Evolutionary conservation across 2,113 vertebrate species (phyloP).

Genomic region (Gopherus flavomarginatus): DNA sequence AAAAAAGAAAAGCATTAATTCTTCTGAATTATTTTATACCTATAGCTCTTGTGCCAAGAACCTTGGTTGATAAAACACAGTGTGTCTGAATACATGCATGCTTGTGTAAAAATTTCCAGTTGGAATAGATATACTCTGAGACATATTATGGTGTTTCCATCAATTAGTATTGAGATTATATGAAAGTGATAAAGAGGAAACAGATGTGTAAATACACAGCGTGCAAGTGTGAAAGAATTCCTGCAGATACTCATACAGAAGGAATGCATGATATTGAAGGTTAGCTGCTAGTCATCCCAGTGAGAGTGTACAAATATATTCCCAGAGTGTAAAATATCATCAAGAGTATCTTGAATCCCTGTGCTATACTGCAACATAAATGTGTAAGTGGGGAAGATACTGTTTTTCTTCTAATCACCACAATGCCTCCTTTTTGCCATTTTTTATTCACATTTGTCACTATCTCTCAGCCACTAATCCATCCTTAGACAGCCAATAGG

Average conservation of each 20-base stretch:
- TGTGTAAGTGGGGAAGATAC: neutral
- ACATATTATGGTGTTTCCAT: neutral
- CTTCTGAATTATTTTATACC: neutral
- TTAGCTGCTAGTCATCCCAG: neutral
- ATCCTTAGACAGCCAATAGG: neutral
- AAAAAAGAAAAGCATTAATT: constrained; percentile 10
- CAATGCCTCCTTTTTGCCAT: neutral
- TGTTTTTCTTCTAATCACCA: neutral
- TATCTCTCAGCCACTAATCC: neutral
- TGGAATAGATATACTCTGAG: neutral
- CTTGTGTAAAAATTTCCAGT: constrained; percentile 49
- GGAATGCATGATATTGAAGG: neutral
- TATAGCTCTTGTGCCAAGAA: neutral
- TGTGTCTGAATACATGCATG: neutral
- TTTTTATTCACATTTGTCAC: neutral
- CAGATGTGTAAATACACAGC: neutral
- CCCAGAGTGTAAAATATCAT: neutral
- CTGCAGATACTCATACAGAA: neutral
- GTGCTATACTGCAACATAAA: neutral
- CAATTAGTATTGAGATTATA: neutral
- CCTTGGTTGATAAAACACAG: constrained; percentile 27
- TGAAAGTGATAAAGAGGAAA: neutral
- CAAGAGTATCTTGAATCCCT: neutral
- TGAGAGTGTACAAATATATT: neutral
- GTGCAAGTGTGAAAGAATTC: neutral